A percentile compares a stretch with the other conserved stretches of the same genome.
Evolutionary conservation across 2,113 vertebrate species (phyloP).

Genomic region (Phalacrocorax brasilianus): DNA sequence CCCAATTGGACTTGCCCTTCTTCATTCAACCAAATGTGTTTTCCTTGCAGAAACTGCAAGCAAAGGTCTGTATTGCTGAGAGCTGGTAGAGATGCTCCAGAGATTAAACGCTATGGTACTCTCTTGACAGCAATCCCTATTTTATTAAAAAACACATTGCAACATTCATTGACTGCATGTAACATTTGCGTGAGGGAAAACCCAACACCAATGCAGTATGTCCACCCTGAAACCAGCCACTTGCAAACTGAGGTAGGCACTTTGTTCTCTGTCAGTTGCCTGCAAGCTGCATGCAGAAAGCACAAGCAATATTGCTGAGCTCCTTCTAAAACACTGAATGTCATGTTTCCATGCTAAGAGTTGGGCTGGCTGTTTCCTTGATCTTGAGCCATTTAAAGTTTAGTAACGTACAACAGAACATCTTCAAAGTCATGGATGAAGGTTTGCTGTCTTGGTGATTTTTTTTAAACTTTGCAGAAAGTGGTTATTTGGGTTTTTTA

Average conservation of each 20-base stretch:
- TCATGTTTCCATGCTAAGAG: rapidly evolving
- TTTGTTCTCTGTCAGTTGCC: neutral
- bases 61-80: neutral
- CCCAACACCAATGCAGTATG: neutral
- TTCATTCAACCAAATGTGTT: neutral
- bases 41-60: neutral
- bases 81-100: neutral
- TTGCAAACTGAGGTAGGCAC: neutral
- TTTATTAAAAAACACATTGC: neutral
- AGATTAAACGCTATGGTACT: neutral
- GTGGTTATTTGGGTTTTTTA: neutral
- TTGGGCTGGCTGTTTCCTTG: neutral
- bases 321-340: neutral
- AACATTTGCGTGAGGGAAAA: neutral
- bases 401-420: neutral
- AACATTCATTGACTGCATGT: neutral
- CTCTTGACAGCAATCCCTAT: neutral
- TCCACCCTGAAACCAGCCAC: neutral
- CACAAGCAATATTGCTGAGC: neutral
- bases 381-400: neutral
- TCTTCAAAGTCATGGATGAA: neutral
- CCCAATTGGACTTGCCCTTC: neutral
- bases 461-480: neutral
- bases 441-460: neutral
- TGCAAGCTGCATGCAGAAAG: neutral